A percentile compares a stretch with the other conserved stretches of the same genome.
phyloP scores from a whole-genome alignment of 2,113 vertebrate species.

The Prinia subflava region DNA sequence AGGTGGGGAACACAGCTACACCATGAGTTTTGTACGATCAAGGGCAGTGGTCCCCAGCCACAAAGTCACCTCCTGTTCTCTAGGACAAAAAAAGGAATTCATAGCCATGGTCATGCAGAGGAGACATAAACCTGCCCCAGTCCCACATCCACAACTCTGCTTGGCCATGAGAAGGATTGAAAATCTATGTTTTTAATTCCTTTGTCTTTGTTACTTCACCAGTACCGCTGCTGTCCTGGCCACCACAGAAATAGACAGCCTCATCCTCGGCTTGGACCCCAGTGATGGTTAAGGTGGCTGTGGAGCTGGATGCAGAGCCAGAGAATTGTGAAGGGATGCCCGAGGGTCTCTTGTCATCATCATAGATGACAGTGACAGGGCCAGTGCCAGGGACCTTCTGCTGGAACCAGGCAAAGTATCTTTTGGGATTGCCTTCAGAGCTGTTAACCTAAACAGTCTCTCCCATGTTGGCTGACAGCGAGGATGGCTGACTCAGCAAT shows the following conservation, averaged over 20 bases:
- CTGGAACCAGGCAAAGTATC: neutral
- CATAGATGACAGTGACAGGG: too few relatives aligned
- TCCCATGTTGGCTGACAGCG: rapidly evolving
- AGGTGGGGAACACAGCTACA: too few relatives aligned
- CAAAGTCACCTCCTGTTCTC: too few relatives aligned
- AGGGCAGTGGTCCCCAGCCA: neutral
- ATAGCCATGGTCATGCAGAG: rapidly evolving
- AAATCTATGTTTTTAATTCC: neutral
- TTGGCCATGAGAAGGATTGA: neutral
- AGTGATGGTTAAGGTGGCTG: too few relatives aligned
- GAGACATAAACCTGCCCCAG: neutral
- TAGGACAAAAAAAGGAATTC: neutral
- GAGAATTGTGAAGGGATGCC: neutral
- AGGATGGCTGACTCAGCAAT: rapidly evolving
- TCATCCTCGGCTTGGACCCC: too few relatives aligned
- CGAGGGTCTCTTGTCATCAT: neutral
- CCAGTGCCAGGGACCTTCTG: neutral
- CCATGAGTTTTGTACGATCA: rapidly evolving
- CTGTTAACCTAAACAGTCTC: neutral
- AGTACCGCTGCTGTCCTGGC: rapidly evolving
- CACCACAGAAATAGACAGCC: neutral
- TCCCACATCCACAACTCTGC: neutral
- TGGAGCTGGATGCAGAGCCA: too few relatives aligned
- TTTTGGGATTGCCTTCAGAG: neutral
- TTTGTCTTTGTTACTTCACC: neutral